A percentile compares a stretch with the other conserved stretches of the same genome.
Conservation (phyloP, 2,888 invertebrate genomes). For the Drosophila testacea region DNA sequence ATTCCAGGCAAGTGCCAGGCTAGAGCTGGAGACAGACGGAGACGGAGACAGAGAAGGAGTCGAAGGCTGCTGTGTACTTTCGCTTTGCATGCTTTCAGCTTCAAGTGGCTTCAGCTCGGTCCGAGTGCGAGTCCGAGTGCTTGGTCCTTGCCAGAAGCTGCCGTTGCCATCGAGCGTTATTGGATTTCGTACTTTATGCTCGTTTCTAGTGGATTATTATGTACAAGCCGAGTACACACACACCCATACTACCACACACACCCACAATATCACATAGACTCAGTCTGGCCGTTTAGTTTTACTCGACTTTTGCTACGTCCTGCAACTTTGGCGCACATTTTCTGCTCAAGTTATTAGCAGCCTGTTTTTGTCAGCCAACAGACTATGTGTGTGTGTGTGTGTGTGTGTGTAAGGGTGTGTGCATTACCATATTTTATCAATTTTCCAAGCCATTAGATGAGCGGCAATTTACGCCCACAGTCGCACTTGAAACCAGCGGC, state of each 20-base stretch:
- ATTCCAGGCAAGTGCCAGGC: slow-evolving; percentile 86
- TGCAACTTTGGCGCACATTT: slow-evolving; percentile 80
- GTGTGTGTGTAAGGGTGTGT: slow-evolving; percentile 64
- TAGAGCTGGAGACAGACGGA: neutral
- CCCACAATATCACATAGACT: slow-evolving; percentile 16
- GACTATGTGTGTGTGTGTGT: slow-evolving; percentile 38
- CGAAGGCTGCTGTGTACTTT: slow-evolving; percentile 54
- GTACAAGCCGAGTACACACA: slow-evolving; percentile 66
- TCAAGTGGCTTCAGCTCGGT: slow-evolving; percentile 51
- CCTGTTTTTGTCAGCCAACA: slow-evolving; percentile 77
- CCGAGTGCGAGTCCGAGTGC: slow-evolving; percentile 48
- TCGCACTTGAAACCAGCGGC: slow-evolving; percentile 76
- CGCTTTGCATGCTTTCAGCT: slow-evolving; percentile 74
- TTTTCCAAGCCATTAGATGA: slow-evolving; percentile 82
- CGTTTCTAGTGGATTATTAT: slow-evolving; percentile 81
- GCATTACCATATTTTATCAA: slow-evolving; percentile 83
- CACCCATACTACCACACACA: slow-evolving; percentile 10
- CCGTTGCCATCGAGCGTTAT: slow-evolving; percentile 78
- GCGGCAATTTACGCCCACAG: slow-evolving; percentile 79
- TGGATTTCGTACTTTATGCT: slow-evolving; percentile 81
- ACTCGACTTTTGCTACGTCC: slow-evolving; percentile 79
- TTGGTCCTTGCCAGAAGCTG: slow-evolving; percentile 68
- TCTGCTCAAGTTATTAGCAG: slow-evolving; percentile 80
- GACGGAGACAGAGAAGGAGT: neutral
- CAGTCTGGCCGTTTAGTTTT: slow-evolving; percentile 67